Evolutionary conservation across 2,888 invertebrate species (phyloP).

Genomic region (Automeris io): DNA sequence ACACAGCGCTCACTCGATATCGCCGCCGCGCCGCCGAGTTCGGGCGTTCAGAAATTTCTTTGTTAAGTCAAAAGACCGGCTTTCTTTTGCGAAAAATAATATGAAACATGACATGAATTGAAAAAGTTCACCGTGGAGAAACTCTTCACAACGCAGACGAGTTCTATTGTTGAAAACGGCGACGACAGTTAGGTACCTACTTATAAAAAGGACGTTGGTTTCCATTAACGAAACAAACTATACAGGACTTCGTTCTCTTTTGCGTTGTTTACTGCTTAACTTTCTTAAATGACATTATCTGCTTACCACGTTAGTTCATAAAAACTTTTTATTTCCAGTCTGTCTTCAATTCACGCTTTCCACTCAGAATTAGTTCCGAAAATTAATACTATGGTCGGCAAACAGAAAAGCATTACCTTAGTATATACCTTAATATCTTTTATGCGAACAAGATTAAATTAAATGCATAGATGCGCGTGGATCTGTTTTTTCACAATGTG

Average conservation of each 20-base stretch:
- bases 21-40: conserved; percentile 37
- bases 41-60: conserved; percentile 40
- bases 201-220: conserved; percentile 18
- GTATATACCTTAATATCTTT: too few species aligned
- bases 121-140: conserved; percentile 48
- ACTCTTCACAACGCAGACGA: conserved; percentile 32
- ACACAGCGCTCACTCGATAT: conserved; percentile 29
- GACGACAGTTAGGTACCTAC: conserved; percentile 13
- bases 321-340: too few species aligned
- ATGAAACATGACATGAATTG: conserved; percentile 58
- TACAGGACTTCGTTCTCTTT: not conserved
- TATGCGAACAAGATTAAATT: too few species aligned
- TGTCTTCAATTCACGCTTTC: too few species aligned
- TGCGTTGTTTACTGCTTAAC: not conserved
- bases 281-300: not conserved
- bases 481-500: too few species aligned
- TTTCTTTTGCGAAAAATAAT: conserved; percentile 50
- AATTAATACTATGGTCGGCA: too few species aligned
- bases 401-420: too few species aligned
- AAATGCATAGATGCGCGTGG: too few species aligned
- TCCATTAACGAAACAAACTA: conserved; percentile 5
- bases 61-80: conserved; percentile 47
- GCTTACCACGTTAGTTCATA: not conserved
- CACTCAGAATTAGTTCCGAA: too few species aligned
- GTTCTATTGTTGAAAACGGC: conserved; percentile 34